Percentiles rank a stretch among this genome's conserved stretches.
These are phyloP conservation scores for Colossoma macropomum DNA, from an alignment of 2,113 vertebrate genomes.

Conservation along the genomic window DNA sequence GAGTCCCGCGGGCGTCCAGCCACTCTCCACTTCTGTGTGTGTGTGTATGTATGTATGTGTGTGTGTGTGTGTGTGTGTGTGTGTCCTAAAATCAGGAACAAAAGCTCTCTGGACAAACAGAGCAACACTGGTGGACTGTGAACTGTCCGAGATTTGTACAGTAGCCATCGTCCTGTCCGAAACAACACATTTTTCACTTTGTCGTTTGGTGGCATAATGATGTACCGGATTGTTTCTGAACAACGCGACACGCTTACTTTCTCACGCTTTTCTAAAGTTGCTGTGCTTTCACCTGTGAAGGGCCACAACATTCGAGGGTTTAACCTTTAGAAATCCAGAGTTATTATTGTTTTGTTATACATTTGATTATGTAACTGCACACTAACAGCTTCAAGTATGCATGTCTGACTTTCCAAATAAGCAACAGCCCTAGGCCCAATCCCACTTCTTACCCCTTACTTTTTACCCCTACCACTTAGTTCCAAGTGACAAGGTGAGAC, in stretches of 20 bases:
- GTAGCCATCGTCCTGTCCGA: slow-evolving; percentile 21
- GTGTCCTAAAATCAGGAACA: slow-evolving; percentile 13
- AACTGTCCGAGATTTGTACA: slow-evolving; percentile 21
- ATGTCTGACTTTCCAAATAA: too few relatives aligned
- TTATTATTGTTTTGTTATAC: background rate
- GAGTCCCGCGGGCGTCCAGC: slow-evolving; percentile 3
- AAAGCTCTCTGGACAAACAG: slow-evolving; percentile 8
- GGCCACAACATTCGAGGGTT: background rate
- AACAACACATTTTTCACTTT: background rate
- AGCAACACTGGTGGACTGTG: background rate
- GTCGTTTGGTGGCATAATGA: background rate
- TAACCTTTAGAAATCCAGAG: background rate
- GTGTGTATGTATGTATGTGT: slow-evolving; percentile 17
- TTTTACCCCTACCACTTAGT: too few relatives aligned
- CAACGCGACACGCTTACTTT: background rate
- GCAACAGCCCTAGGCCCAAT: too few relatives aligned
- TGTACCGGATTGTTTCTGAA: background rate
- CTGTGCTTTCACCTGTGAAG: background rate
- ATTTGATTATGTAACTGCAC: background rate
- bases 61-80: slow-evolving; percentile 18
- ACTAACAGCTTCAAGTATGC: too few relatives aligned
- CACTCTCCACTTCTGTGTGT: slow-evolving; percentile 9
- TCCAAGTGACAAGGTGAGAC: too few relatives aligned
- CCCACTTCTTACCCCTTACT: too few relatives aligned
- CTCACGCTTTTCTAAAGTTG: background rate